These are phyloP conservation scores for Alexandromys fortis DNA, from an alignment of 2,113 vertebrate species.

Conservation along the genomic window DNA sequence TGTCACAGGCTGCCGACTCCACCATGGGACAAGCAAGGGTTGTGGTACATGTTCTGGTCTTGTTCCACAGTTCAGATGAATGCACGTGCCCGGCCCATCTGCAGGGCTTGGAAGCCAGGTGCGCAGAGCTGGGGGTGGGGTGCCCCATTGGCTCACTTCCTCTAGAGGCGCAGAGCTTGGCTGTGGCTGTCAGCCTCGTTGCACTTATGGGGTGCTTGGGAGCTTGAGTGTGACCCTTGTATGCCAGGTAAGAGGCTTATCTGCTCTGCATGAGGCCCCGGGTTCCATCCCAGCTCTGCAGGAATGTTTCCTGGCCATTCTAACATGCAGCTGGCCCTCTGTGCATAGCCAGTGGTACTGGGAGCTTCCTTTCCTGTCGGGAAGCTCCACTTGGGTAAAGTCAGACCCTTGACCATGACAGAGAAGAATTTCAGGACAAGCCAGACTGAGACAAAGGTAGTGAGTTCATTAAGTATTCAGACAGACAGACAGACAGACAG, in stretches of 20 bases:
- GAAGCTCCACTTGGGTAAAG: background rate
- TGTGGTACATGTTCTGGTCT: background rate
- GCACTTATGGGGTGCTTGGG: too few species aligned
- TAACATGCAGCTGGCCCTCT: background rate
- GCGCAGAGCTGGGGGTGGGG: background rate
- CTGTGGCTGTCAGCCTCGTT: background rate
- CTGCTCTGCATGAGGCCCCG: background rate
- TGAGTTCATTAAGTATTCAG: background rate
- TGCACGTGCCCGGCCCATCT: background rate
- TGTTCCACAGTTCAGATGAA: background rate
- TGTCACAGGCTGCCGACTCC: background rate
- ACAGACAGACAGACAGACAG: background rate
- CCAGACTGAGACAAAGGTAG: background rate
- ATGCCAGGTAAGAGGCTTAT: background rate
- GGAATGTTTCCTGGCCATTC: background rate
- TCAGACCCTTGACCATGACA: background rate
- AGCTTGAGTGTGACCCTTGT: background rate
- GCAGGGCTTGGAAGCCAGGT: background rate
- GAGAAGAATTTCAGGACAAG: background rate
- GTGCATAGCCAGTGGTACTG: background rate
- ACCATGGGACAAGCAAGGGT: background rate
- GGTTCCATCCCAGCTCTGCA: background rate
- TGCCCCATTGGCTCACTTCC: background rate
- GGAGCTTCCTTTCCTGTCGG: background rate
- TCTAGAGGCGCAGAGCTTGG: background rate